A percentile compares a stretch with the other conserved stretches of the same genome.
phyloP scores from a whole-genome alignment of 1,140 invertebrate genomes.

The Ceratitis capitata region DNA sequence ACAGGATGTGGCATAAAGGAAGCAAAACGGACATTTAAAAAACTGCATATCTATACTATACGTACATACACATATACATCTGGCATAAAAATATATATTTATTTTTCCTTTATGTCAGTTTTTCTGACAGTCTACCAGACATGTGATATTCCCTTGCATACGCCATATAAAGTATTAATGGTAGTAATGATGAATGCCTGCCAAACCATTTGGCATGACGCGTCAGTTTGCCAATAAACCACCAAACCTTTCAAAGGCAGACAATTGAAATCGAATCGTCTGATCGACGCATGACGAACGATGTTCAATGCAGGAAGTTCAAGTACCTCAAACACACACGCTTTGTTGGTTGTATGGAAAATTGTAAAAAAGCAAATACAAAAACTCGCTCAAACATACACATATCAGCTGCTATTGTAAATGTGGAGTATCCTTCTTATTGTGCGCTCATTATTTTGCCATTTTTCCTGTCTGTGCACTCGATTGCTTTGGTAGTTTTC shows the following conservation, averaged over 20 bases:
- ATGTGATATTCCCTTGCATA: not conserved
- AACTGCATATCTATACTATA: too few relatives aligned
- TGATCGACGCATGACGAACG: not conserved
- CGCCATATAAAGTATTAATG: not conserved
- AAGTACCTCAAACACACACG: not conserved
- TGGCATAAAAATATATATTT: too few relatives aligned
- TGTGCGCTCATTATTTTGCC: conserved; percentile 62
- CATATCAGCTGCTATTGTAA: conserved; percentile 44
- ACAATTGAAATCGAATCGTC: conserved; percentile 29
- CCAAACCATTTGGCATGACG: not conserved
- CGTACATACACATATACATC: too few relatives aligned
- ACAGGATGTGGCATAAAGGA: not conserved
- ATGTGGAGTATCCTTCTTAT: conserved; percentile 43
- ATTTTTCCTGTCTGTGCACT: conserved; percentile 44
- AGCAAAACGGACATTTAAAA: not conserved
- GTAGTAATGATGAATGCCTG: not conserved
- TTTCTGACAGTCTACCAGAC: not conserved
- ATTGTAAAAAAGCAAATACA: conserved; percentile 6
- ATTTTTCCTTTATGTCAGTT: too few relatives aligned
- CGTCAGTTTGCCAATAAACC: conserved; percentile 12
- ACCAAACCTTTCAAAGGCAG: not conserved
- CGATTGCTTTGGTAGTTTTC: not conserved
- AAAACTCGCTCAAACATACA: not conserved
- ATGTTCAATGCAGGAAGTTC: not conserved
- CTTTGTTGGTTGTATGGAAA: conserved; percentile 8